Evolutionary conservation across 1,140 invertebrate species (phyloP), one percentile per base, ranked within the genome.

Genomic region (Coenobita brevimanus): DNA sequence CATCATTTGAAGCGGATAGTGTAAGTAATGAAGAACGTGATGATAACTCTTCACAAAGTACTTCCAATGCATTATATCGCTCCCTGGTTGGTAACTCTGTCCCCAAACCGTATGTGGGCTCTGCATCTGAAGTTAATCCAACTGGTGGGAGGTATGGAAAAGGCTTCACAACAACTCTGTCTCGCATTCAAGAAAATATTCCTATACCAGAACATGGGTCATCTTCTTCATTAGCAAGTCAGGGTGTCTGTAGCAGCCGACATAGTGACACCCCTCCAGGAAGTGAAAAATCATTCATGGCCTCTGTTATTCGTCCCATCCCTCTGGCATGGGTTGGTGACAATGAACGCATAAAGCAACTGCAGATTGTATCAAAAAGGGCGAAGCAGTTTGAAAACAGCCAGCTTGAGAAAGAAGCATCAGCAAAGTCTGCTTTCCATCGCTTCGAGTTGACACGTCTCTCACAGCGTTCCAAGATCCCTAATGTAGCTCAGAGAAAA

Each of bases 301-400:
- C 87, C 41, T 54, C 85, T 24, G 46, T 78, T 24, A 60, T 82
- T 15, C 73, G 82, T n/a, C 73, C 89, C 13, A 46, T 85, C 33
- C 83, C 90, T 30, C 75, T 90, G 24, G 89, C 89, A 24, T 89
- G 89, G 86, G 82, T 90, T 43, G 89, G 89, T 30, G 91, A 92
- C 57, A 90, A 91, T 79, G 90, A 91, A 21, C 76, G 89, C 3
- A 88, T 91, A 46, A 87, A 89, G 27, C 91, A 91, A 38, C 89
- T 92, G 13, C 91, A 91, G 79, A 87, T 92, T 75, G 91, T 92
- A 21, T 91, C 91, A 30, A 94, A 94, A 76, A 92, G 95, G n/a
- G 95, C 95, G 0, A 94, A 94, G 87, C 95, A 96, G 91, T 95
- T 97, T 91, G 96, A 96, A 91, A 94, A 93, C 1, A 95, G 94